These are phyloP conservation scores for Mnemiopsis leidyi DNA, from an alignment of 37 sponge, comb jelly and placozoan species.

Conservation along the genomic window DNA sequence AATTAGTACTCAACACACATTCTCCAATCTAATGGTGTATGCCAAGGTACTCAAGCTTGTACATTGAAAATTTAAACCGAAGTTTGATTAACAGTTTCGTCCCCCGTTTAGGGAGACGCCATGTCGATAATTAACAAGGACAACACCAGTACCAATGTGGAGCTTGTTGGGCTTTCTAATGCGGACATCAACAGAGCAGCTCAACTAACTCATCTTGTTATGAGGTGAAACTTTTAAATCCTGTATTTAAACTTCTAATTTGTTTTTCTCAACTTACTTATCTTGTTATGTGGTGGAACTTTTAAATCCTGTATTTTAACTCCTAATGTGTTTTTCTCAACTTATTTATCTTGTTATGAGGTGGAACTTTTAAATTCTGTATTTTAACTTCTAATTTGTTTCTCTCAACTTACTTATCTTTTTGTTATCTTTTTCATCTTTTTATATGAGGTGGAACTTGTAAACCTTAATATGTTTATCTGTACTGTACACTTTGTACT, in stretches of 20 bases:
- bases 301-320: too few species aligned
- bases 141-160: conserved; percentile 9
- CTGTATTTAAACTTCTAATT: too few species aligned
- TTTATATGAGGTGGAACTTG: background rate
- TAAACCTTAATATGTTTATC: too few species aligned
- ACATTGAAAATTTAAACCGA: too few species aligned
- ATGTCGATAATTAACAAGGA: conserved; percentile 39
- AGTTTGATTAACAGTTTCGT: too few species aligned
- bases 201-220: conserved; percentile 1
- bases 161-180: conserved; percentile 28
- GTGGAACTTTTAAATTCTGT: background rate
- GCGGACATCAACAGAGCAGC: conserved; percentile 7
- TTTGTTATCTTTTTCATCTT: too few species aligned
- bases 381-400: too few species aligned
- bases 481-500: too few species aligned
- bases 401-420: background rate
- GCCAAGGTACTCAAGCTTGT: too few species aligned
- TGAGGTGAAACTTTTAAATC: background rate
- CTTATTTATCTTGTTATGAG: conserved; percentile 37
- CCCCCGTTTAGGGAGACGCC: background rate
- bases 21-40: too few species aligned
- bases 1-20: too few species aligned
- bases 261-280: background rate
- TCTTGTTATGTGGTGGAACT: conserved; percentile 12
- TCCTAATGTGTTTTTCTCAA: too few species aligned